These are phyloP conservation scores for Geotrypetes seraphini DNA, from an alignment of 2,797 vertebrate species.

Conservation along the genomic window DNA sequence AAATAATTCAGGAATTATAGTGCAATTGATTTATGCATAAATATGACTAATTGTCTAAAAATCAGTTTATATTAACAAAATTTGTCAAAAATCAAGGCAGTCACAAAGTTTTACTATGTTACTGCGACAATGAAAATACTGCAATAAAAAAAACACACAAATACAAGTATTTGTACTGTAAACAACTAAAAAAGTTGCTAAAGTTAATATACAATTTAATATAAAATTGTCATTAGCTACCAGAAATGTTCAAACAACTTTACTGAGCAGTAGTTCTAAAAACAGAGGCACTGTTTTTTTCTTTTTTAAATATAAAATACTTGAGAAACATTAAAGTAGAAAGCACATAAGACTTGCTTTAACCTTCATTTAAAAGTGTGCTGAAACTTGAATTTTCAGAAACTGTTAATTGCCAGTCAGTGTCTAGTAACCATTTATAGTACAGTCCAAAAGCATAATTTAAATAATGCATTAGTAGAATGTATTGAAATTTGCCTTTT, in stretches of 20 bases:
- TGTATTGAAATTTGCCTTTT: slow-evolving; percentile 52
- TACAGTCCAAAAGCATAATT: slow-evolving; percentile 54
- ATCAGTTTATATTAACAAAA: slow-evolving; percentile 69
- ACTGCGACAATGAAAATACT: slow-evolving; percentile 72
- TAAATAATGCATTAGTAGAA: slow-evolving; percentile 49
- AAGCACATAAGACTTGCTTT: slow-evolving; percentile 60
- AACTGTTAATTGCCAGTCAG: slow-evolving; percentile 53
- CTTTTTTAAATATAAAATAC: slow-evolving; percentile 69
- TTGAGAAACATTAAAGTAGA: slow-evolving; percentile 78
- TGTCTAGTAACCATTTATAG: slow-evolving; percentile 56
- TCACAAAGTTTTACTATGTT: slow-evolving; percentile 71
- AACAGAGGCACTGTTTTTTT: slow-evolving; percentile 80
- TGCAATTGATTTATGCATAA: slow-evolving; percentile 98
- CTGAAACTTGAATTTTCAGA: slow-evolving; percentile 54
- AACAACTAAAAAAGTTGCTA: slow-evolving; percentile 68
- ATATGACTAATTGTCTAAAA: slow-evolving; percentile 80
- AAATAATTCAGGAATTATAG: slow-evolving; percentile 87
- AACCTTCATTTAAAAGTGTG: slow-evolving; percentile 59
- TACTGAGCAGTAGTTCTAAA: slow-evolving; percentile 77
- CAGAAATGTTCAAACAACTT: slow-evolving; percentile 79
- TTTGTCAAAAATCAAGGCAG: slow-evolving; percentile 74
- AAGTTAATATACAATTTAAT: slow-evolving; percentile 74
- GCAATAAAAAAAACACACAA: slow-evolving; percentile 60
- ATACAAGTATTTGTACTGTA: slow-evolving; percentile 72
- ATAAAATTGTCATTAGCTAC: slow-evolving; percentile 78